Percentiles rank a stretch among this genome's conserved stretches.
Evolutionary conservation across 2,113 vertebrate species (phyloP).

Genomic region (Ploceus nigricollis): DNA sequence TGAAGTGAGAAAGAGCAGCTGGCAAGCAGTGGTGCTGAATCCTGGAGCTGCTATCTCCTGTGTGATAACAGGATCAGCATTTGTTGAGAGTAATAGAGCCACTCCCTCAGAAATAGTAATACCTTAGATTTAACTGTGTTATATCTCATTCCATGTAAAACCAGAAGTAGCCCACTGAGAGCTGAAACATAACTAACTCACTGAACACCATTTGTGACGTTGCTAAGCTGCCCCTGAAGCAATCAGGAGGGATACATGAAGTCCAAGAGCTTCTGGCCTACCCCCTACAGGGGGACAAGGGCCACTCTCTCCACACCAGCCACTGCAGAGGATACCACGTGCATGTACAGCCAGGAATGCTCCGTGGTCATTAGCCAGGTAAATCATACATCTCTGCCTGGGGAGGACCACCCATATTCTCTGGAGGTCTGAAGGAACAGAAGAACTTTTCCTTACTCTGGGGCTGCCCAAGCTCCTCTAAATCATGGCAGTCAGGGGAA

Average conservation of each 20-base stretch:
- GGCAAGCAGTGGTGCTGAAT: not conserved
- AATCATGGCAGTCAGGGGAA: not conserved
- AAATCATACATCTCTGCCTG: not conserved
- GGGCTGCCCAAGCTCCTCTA: not conserved
- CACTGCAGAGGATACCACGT: accelerated
- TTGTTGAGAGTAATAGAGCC: not conserved
- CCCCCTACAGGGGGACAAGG: not conserved
- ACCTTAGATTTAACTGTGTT: not conserved
- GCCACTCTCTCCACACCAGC: not conserved
- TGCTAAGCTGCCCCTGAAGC: not conserved
- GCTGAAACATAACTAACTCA: not conserved
- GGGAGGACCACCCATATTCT: not conserved
- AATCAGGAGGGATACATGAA: not conserved
- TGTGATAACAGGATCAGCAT: not conserved
- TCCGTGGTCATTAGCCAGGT: not conserved
- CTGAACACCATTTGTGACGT: not conserved
- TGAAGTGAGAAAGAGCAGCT: not conserved
- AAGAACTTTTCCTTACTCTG: not conserved
- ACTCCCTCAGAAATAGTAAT: not conserved
- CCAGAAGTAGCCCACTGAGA: not conserved
- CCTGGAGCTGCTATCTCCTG: not conserved
- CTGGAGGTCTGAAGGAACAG: not conserved
- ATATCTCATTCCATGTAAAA: not conserved
- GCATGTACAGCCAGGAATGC: accelerated
- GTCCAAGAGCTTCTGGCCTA: not conserved